Evolutionary conservation across 2,888 invertebrate species (phyloP).

Genomic region (Pollenia griseotomentosa): DNA sequence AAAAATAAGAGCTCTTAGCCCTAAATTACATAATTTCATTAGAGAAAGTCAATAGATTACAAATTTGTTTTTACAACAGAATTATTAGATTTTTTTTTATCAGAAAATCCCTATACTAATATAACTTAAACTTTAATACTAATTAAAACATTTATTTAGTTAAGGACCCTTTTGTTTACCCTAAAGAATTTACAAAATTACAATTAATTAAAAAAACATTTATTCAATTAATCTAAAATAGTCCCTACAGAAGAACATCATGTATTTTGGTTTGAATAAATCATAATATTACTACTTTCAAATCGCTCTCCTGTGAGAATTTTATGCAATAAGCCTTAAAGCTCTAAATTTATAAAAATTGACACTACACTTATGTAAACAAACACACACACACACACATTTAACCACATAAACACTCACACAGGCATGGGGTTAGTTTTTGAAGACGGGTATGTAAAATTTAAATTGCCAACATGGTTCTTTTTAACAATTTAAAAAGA

Average conservation of each 20-base stretch:
- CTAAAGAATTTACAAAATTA: neutral
- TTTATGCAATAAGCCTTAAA: slow-evolving; percentile 10
- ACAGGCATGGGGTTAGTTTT: too few relatives aligned
- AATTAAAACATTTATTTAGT: too few relatives aligned
- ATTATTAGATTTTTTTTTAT: too few relatives aligned
- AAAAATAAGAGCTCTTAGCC: too few relatives aligned
- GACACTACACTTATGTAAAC: neutral
- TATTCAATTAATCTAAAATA: slow-evolving; percentile 8
- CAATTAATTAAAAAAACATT: slow-evolving; percentile 12
- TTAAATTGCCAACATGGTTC: too few relatives aligned
- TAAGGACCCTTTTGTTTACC: neutral
- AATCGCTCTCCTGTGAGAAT: slow-evolving; percentile 34
- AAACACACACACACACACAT: neutral
- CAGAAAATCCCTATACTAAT: too few relatives aligned
- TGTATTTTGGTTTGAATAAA: slow-evolving; percentile 45
- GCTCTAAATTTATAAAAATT: neutral
- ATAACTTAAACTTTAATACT: too few relatives aligned
- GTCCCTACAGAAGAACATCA: neutral
- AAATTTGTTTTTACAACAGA: too few relatives aligned
- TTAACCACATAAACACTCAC: neutral
- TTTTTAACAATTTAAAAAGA: too few relatives aligned
- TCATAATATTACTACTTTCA: slow-evolving; percentile 28
- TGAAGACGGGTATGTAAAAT: too few relatives aligned
- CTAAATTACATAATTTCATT: too few relatives aligned
- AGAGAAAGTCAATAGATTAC: too few relatives aligned